A percentile compares a stretch with the other conserved stretches of the same genome.
Evolutionary conservation across 1,140 invertebrate species (phyloP).

Genomic region (Diuraphis noxia): DNA sequence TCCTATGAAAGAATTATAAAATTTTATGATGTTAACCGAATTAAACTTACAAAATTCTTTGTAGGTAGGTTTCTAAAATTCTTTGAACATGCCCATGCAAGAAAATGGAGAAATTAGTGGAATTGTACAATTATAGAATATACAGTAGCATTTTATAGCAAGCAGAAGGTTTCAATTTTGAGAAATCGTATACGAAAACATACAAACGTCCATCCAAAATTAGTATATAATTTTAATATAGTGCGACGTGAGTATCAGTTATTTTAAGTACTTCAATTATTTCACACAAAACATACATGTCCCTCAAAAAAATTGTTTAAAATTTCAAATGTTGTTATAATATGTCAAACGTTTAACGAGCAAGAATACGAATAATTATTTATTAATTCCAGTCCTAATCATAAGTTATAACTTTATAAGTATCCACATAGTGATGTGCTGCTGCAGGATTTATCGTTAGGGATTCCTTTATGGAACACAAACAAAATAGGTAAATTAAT

Average conservation of each 20-base stretch:
- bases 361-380: background rate
- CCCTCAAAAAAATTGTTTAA: background rate
- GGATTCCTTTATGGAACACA: background rate
- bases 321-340: background rate
- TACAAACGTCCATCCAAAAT: background rate
- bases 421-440: background rate
- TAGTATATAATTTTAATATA: background rate
- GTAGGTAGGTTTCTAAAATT: background rate
- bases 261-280: background rate
- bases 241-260: background rate
- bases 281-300: background rate
- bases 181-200: background rate
- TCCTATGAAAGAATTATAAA: background rate
- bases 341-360: background rate
- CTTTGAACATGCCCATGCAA: background rate
- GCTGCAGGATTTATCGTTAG: background rate
- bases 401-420: background rate
- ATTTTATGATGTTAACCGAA: background rate
- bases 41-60: slow-evolving; percentile 2
- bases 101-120: background rate
- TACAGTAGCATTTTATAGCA: background rate
- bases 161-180: background rate
- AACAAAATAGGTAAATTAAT: slow-evolving; percentile 3
- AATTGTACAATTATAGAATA: background rate
- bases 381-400: background rate